Evolutionary conservation across 2,888 invertebrate species (phyloP).

Genomic region (Trissonchulus sp.): DNA sequence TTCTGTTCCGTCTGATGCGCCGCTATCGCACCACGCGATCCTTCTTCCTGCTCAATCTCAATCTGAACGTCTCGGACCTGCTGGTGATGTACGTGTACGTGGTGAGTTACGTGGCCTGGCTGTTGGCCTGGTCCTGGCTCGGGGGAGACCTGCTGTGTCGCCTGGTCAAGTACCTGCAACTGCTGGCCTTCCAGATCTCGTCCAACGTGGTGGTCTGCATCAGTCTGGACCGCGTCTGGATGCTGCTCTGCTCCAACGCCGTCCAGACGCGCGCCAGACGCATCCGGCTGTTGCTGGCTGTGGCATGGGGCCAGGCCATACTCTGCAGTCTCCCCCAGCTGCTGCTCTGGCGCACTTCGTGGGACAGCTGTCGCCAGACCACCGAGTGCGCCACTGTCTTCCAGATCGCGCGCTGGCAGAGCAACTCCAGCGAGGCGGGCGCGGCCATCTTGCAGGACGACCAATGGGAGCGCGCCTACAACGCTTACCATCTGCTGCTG

Average conservation of each 20-base stretch:
- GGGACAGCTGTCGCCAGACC: too few relatives aligned
- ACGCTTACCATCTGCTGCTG: not conserved
- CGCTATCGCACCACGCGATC: too few relatives aligned
- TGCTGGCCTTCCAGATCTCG: conserved; percentile 2
- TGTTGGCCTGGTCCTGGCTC: not conserved
- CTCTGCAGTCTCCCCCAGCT: conserved; percentile 8
- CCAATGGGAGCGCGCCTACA: not conserved
- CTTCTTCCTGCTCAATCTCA: not conserved
- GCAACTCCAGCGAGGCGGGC: not conserved
- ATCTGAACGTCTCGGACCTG: conserved; percentile 3
- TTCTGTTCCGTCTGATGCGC: conserved; percentile 4
- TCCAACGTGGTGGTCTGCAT: conserved; percentile 15
- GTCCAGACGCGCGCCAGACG: not conserved
- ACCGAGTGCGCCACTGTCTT: too few relatives aligned
- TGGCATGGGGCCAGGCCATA: not conserved
- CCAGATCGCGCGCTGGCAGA: not conserved
- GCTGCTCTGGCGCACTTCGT: not conserved
- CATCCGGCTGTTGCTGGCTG: not conserved
- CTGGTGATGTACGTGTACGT: not conserved
- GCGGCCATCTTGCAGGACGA: not conserved
- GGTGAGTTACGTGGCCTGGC: not conserved
- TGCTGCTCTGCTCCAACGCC: too few relatives aligned
- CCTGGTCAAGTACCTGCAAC: not conserved
- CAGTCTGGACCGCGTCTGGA: not conserved
- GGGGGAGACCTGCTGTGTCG: not conserved